Percentiles rank a stretch among this genome's conserved stretches.
Evolutionary conservation across 2,797 vertebrate genomes (phyloP).

Genomic region (Neosilurus hyrtlii): DNA sequence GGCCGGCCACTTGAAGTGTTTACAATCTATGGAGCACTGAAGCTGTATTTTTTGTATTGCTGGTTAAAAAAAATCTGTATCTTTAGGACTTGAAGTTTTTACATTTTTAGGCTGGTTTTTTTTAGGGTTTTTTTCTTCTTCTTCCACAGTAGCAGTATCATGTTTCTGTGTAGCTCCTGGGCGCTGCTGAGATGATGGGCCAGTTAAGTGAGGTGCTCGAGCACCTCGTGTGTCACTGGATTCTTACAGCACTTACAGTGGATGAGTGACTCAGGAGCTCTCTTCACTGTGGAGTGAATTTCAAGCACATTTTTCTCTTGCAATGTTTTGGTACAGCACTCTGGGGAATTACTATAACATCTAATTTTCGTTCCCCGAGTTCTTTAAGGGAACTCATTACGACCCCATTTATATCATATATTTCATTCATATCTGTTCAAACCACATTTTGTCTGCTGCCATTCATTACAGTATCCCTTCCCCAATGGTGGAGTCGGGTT

Average conservation of each 20-base stretch:
- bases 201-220: conserved; percentile 24
- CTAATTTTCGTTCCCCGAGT: neutral
- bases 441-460: conserved; percentile 2
- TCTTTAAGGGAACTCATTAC: neutral
- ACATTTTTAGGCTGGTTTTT: neutral
- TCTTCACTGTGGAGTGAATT: neutral
- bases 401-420: neutral
- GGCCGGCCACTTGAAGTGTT: neutral
- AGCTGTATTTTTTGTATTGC: neutral
- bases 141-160: conserved; percentile 5
- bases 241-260: conserved; percentile 27
- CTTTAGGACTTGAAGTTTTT: neutral
- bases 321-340: neutral
- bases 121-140: neutral
- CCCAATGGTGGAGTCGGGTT: neutral
- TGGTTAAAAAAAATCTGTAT: neutral
- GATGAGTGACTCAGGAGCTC: conserved; percentile 21
- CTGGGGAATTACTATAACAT: neutral
- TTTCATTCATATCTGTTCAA: neutral
- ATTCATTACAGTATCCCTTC: conserved; percentile 4
- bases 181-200: conserved; percentile 26
- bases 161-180: neutral
- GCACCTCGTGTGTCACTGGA: conserved; percentile 20
- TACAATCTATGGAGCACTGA: neutral
- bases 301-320: neutral